Base-by-base conservation (phyloP, 1,140 invertebrate genomes). In the Caenorhabditis briggsae region DNA sequence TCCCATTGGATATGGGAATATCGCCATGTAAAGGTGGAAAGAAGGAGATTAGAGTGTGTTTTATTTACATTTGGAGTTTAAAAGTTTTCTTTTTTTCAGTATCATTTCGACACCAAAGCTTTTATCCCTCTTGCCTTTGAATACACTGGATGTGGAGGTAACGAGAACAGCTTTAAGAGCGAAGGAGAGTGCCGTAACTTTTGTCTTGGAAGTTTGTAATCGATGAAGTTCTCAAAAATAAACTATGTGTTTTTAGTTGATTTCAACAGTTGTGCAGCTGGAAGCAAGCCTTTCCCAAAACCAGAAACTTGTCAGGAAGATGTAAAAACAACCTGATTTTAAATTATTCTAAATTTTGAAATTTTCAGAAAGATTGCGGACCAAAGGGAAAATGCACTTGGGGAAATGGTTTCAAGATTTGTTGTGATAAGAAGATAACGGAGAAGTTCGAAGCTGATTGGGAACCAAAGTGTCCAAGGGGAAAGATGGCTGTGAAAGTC, bases 11-110 rank as follows among this genome's bases (percentile, higher is more conserved):
- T 43, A 78, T 78, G 70, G 70, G 70, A 20, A 78, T 20, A 20
- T 53, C 46, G 9, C 70, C 70, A 78, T 78, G 70, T 78, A 78
- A 78, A 78, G 18, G 3, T 23, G 70, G 70, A 48, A 78, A 78
- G 14, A 78, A 78, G 12, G 70, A 78, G 20, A 78, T 78, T 5
- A 78, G 70, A 78, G 70, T 78, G 46, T 53, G 70, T 50, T 50
- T 50, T 9, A 33, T 33, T 33, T 3, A 33, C 3, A 3, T 33
- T 33, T 5, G 2, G 0, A 25, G 20, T 64, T 64, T 23, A 64
- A 25, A 64, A n/a, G n/a, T n/a, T n/a, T n/a, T 7, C 20, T 64
- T 33, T 0, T 53, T 70, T 70, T 18, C 64, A 78, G 70, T 78
- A 78, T 11, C 70, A 78, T n/a, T 78, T 78, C 46, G 70, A 78